These are phyloP conservation scores for Apeira syringaria DNA, from an alignment of 2,888 invertebrate genomes.

Conservation along the genomic window DNA sequence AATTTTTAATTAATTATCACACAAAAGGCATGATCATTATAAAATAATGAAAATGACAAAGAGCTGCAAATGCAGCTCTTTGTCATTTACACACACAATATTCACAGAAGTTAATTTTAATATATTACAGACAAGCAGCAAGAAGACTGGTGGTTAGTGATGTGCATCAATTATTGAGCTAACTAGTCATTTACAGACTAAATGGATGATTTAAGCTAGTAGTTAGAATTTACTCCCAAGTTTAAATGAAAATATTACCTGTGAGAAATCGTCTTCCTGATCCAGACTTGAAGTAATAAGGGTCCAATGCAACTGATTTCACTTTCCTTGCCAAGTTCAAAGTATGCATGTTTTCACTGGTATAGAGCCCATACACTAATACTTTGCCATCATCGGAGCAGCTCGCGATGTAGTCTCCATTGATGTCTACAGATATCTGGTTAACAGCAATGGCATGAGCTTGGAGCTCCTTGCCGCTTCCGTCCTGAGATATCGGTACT, in stretches of 20 bases:
- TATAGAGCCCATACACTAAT: conserved; percentile 94
- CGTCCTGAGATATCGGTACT: conserved; percentile 80
- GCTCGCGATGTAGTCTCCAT: conserved; percentile 96
- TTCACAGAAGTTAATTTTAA: too few relatives aligned
- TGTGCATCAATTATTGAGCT: too few relatives aligned
- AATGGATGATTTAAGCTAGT: too few relatives aligned
- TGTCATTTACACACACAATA: too few relatives aligned
- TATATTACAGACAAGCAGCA: too few relatives aligned
- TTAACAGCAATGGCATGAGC: conserved; percentile 96
- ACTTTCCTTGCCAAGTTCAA: conserved; percentile 92
- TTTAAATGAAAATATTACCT: conserved; percentile 44
- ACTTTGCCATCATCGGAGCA: conserved; percentile 96
- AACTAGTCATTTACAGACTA: too few relatives aligned
- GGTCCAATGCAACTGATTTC: conserved; percentile 94
- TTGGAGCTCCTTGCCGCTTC: conserved; percentile 87
- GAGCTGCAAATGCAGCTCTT: too few relatives aligned
- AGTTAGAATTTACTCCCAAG: too few relatives aligned
- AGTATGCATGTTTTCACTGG: conserved; percentile 91
- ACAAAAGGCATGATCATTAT: too few relatives aligned
- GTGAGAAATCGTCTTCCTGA: conserved; percentile 93
- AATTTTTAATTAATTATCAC: too few relatives aligned
- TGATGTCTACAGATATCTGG: conserved; percentile 95
- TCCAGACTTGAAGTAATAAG: conserved; percentile 89
- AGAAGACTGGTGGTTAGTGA: too few relatives aligned
- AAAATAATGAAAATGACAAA: too few relatives aligned